Conservation (phyloP, 2,113 vertebrate genomes). For the human region DNA sequence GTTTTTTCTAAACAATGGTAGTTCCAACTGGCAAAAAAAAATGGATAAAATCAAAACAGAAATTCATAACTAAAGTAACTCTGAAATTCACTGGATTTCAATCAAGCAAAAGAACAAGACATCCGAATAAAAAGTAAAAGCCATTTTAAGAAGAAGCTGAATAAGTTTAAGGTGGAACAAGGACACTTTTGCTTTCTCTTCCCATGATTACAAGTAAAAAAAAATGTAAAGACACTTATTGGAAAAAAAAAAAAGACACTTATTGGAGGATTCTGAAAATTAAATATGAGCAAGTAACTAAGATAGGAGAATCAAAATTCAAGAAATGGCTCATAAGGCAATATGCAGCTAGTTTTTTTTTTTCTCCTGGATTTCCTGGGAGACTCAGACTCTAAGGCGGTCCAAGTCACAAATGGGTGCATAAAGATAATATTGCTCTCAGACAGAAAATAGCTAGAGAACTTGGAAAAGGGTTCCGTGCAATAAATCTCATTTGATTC, state of each 20-base stretch:
- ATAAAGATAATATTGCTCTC: neutral
- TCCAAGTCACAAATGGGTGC: neutral
- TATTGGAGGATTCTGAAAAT: neutral
- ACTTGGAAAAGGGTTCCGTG: too few species aligned
- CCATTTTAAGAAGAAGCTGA: neutral
- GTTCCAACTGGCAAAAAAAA: neutral
- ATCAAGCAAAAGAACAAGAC: neutral
- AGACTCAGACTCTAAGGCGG: neutral
- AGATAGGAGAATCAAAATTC: neutral
- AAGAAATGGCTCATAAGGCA: neutral
- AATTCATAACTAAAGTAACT: neutral
- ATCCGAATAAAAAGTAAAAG: neutral
- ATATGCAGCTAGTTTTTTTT: neutral
- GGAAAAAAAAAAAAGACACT: neutral
- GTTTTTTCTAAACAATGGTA: neutral
- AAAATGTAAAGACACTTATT: neutral
- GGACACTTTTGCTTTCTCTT: neutral
- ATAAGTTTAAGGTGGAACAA: neutral
- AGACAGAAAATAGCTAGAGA: neutral
- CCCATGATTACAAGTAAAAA: neutral
- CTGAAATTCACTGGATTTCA: neutral
- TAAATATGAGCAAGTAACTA: neutral
- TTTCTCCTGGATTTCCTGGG: neutral
- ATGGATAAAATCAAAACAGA: neutral
- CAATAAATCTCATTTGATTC: neutral